phyloP scores from a whole-genome alignment of 2,888 invertebrate genomes.

The Lasioglossum malachurum region DNA sequence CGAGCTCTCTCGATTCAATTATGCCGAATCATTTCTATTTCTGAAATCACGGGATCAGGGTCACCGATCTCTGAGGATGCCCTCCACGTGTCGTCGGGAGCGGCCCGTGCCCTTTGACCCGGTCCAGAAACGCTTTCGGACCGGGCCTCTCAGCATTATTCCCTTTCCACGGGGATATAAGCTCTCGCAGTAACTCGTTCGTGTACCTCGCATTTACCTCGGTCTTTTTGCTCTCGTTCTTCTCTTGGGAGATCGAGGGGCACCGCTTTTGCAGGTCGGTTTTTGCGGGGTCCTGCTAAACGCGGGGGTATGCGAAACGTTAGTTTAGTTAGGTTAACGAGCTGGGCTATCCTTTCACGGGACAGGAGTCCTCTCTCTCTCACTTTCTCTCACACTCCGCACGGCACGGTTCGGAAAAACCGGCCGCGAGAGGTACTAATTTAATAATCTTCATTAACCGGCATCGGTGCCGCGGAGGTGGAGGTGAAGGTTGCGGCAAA shows the following conservation, averaged over 20 bases:
- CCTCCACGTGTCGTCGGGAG: constrained; percentile 62
- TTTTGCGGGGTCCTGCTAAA: constrained; percentile 36
- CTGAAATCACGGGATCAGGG: constrained; percentile 68
- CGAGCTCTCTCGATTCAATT: constrained; percentile 42
- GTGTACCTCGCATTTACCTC: constrained; percentile 41
- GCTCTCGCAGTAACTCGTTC: constrained; percentile 11
- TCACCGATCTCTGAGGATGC: constrained; percentile 50
- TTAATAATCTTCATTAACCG: constrained; percentile 81
- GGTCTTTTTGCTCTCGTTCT: constrained; percentile 33
- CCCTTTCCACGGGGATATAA: not conserved
- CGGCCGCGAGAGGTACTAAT: constrained; percentile 78
- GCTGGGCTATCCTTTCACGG: not conserved
- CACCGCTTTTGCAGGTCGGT: constrained; percentile 52
- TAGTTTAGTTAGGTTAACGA: not conserved
- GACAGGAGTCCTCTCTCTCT: not conserved
- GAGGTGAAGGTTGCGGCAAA: constrained; percentile 54
- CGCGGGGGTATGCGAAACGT: constrained; percentile 23
- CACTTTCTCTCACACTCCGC: not conserved
- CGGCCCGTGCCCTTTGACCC: constrained; percentile 41
- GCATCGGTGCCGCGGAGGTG: constrained; percentile 45
- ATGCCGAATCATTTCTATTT: constrained; percentile 71
- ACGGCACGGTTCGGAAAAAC: constrained; percentile 60
- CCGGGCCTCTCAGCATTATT: constrained; percentile 21
- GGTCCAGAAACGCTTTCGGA: constrained; percentile 27
- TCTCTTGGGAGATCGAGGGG: constrained; percentile 31